Base-by-base conservation (phyloP, 2,888 invertebrate genomes). In the Dorcus hopei region DNA sequence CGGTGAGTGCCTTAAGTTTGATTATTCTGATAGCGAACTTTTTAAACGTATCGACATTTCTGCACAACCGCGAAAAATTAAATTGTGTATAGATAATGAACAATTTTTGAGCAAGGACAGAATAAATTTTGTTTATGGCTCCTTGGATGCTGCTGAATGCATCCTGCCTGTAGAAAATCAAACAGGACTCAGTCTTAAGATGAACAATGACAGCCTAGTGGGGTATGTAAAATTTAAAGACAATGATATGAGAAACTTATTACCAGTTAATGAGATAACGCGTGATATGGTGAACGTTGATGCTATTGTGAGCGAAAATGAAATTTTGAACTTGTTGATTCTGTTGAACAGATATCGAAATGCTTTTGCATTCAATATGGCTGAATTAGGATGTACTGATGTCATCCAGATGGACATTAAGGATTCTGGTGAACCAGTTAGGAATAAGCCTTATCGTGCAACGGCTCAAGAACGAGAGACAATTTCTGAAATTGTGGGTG, bases 401-500 rank as follows among this genome's bases (percentile, higher is more conserved):
- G 6, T 55, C 19, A 56, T 58, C 26, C 38, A 47, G n/a, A 57
- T 63, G 50, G 45, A 45, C 7, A 63, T 59, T 38, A n/a, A 16
- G 16, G 63, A 63, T 23, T 52, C 38, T 9, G 59, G 26, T n/a
- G 51, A 16, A 33, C 61, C 61, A 0, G 56, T 61, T 1, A n/a
- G 47, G 9, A 14, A 6, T 5, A 62, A 62, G 49, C 54, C 59
- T 1, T 62, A 62, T 23, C 49, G 57, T 1, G 48, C 49, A 6
- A 60, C 38, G 26, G 2, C 23, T 8, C 3, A 43, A 14, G 59
- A 60, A 1, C 14, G 56, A 9, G 23, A 54, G 50, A 48, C n/a
- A 6, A 62, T 62, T n/a, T 8, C 2, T 3, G 43, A 59, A 3
- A 67, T 64, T 9, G 55, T 68, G 0, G 47, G 23, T 0, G 60